These are phyloP conservation scores for Anser brachyrhynchus DNA, from an alignment of 2,113 vertebrate species.

Conservation along the genomic window DNA sequence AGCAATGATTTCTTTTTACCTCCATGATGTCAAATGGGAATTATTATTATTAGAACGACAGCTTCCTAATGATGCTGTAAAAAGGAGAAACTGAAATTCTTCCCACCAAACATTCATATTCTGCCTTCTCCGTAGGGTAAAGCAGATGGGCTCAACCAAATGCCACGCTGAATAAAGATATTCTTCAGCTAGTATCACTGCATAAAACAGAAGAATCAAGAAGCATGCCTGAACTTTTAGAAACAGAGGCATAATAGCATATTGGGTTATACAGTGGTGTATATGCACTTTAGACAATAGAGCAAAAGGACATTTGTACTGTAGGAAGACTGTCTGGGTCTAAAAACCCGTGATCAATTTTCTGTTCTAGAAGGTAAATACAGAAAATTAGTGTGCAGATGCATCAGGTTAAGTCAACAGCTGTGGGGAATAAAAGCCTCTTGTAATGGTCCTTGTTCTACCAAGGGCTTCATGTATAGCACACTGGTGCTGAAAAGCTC, in stretches of 20 bases:
- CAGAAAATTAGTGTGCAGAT: background rate
- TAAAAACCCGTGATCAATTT: background rate
- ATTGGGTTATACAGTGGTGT: background rate
- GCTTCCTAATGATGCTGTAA: conserved; percentile 73
- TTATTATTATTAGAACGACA: conserved; percentile 75
- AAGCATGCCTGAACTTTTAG: conserved; percentile 27
- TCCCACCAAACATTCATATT: conserved; percentile 51
- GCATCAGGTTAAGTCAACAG: background rate
- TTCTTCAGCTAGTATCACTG: conserved; percentile 4
- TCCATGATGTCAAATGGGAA: conserved; percentile 76
- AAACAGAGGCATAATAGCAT: conserved; percentile 3
- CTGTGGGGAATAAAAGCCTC: background rate
- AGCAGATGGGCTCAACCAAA: background rate
- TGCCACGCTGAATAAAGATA: background rate
- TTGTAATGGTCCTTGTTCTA: background rate
- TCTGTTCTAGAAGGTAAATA: background rate
- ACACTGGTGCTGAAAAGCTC: background rate
- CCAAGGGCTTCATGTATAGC: background rate
- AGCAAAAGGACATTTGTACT: background rate
- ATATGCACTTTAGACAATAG: background rate
- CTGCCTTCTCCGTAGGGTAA: conserved; percentile 8
- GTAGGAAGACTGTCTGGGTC: background rate
- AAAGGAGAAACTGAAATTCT: conserved; percentile 52
- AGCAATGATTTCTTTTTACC: conserved; percentile 75
- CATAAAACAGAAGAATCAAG: conserved; percentile 56